Percentiles rank a stretch among this genome's conserved stretches.
Evolutionary conservation across 2,113 vertebrate species (phyloP).

Genomic region (Paradisaea rubra): DNA sequence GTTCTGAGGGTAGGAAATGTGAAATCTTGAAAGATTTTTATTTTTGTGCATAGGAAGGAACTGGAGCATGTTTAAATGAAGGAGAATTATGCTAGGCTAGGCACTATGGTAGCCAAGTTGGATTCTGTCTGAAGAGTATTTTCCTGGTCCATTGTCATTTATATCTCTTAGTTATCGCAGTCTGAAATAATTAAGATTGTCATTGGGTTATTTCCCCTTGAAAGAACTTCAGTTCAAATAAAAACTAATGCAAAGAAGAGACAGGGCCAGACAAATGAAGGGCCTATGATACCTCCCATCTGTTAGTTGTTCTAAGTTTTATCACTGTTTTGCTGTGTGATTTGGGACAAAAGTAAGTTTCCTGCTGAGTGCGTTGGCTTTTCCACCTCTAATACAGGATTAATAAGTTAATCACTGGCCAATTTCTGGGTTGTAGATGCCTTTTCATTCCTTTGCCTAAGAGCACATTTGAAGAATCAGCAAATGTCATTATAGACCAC

Average conservation of each 20-base stretch:
- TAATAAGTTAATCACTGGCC: neutral
- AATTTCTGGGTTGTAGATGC: neutral
- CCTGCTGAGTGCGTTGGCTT: neutral
- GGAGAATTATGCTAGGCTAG: neutral
- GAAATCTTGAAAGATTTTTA: neutral
- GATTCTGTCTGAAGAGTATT: neutral
- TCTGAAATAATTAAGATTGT: neutral
- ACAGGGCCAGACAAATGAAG: neutral
- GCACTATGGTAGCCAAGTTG: neutral
- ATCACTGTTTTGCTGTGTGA: neutral
- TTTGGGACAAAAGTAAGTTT: neutral
- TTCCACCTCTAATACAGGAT: neutral
- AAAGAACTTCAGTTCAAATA: neutral
- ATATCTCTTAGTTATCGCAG: neutral
- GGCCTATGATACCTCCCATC: rapidly evolving
- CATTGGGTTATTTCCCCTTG: neutral
- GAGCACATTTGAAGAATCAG: neutral
- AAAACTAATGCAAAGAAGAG: neutral
- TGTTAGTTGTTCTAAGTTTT: neutral
- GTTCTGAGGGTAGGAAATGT: neutral
- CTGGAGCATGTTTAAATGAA: neutral
- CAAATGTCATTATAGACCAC: neutral
- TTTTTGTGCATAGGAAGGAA: neutral
- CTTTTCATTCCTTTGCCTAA: neutral
- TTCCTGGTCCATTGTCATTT: neutral